Evolutionary conservation across 2,113 vertebrate genomes (phyloP).

Genomic region (Ondatra zibethicus): DNA sequence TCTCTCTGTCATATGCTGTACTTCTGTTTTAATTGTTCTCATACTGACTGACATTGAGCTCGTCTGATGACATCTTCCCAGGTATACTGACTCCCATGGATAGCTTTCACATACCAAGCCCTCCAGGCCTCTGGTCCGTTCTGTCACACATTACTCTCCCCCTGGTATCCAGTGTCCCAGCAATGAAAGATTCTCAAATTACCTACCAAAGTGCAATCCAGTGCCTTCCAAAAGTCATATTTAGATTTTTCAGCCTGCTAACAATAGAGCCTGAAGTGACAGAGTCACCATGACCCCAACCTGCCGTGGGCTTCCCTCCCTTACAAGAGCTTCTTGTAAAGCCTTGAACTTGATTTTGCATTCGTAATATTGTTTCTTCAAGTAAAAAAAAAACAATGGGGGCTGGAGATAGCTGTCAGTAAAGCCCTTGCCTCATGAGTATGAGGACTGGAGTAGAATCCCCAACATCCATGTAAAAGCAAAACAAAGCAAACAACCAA

Average conservation of each 20-base stretch:
- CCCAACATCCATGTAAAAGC: neutral
- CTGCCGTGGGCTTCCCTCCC: neutral
- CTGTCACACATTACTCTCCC: neutral
- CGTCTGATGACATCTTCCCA: neutral
- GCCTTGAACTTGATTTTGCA: neutral
- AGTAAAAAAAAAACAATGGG: neutral
- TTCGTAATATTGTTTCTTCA: neutral
- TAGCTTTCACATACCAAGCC: neutral
- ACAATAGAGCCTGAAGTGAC: neutral
- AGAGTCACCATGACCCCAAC: neutral
- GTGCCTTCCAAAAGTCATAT: neutral
- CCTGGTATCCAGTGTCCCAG: neutral
- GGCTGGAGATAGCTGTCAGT: neutral
- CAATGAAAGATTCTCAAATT: neutral
- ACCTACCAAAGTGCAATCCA: neutral
- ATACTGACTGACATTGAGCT: neutral
- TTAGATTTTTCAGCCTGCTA: neutral
- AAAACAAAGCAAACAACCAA: neutral
- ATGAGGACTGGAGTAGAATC: neutral
- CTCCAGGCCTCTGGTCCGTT: neutral
- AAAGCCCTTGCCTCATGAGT: neutral
- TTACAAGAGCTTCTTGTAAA: neutral
- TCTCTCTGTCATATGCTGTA: neutral
- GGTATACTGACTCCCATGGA: fast-evolving
- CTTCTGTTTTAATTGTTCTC: neutral